Base-by-base conservation (phyloP, 2,888 invertebrate species). In the Rhimphoctona megacephalus region DNA sequence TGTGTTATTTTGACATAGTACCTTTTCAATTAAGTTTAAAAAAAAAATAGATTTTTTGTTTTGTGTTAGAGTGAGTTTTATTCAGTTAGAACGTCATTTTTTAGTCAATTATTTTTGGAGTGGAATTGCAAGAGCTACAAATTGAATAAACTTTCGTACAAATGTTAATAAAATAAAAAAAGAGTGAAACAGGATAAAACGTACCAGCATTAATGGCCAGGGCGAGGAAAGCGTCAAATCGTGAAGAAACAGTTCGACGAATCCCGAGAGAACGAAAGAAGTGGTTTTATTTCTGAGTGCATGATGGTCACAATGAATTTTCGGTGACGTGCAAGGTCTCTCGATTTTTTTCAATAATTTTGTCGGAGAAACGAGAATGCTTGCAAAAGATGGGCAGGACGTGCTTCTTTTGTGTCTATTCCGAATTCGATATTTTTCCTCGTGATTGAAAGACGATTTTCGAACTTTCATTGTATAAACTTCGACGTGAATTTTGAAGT, bases 401-500 rank as follows among this genome's bases (percentile, higher is more conserved):
- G 88, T 84, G 43, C 88, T 88, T 70, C 87, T 87, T 78, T 90
- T 85, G n/a, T 87, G 90, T 74, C 46, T 72, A 1, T 90, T 88
- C 70, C 90, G 90, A 30, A 93, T 90, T 70, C 92, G 92, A 85
- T 92, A 94, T 85, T 94, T 94, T 5, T 92, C 90, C 77, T 93
- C 94, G 81, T 94, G 93, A 77, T 92, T 92, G 72, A 90, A 92
- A 17, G 86, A 86, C 11, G 87, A 78, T 86, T 94, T 95, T 49
- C 94, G 93, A 30, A 95, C 89, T 11, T 94, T 94, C 73, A 95
- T 89, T 86, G 94, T 94, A 83, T 95, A 96, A 25, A 96, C 92
- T 81, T 95, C 94, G 7, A 95, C 92, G 17, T 92, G 93, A 19
- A 96, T 91, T 74, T 94, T 93, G 66, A 95, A 95, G 73, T 94